Conservation (phyloP, 2,113 vertebrate species). For the Ramphastos sulfuratus region DNA sequence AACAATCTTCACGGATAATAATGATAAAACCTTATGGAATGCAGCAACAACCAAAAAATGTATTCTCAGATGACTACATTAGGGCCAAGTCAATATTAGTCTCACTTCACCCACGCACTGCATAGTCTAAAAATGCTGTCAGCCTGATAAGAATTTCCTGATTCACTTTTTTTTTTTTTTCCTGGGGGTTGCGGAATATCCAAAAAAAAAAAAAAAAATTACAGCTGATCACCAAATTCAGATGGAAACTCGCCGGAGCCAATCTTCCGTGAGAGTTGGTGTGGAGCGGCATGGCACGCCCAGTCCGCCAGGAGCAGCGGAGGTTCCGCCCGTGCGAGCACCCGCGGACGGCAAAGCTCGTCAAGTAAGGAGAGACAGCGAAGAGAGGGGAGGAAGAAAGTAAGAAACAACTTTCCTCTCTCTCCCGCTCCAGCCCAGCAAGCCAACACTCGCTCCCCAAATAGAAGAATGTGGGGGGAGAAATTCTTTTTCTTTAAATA, state of each 20-base stretch:
- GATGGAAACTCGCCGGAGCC: neutral
- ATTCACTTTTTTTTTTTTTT: constrained; percentile 34
- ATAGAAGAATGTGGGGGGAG: rapidly evolving
- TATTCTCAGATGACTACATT: constrained; percentile 81
- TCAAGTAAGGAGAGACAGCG: neutral
- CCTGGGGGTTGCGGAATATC: neutral
- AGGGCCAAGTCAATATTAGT: constrained; percentile 82
- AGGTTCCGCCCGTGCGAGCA: constrained; percentile 41
- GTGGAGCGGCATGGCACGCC: neutral
- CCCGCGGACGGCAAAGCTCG: neutral
- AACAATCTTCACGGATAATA: constrained; percentile 82
- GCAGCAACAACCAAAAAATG: constrained; percentile 84
- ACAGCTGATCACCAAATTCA: constrained; percentile 72
- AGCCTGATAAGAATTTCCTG: constrained; percentile 82
- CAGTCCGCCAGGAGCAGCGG: neutral
- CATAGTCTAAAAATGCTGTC: constrained; percentile 83
- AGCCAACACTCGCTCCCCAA: neutral
- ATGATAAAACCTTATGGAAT: constrained; percentile 88
- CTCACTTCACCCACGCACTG: constrained; percentile 82
- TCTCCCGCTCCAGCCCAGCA: neutral
- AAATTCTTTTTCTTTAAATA: neutral
- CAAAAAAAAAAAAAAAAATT: neutral
- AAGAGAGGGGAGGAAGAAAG: neutral
- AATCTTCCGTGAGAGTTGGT: neutral
- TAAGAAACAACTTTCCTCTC: neutral